A percentile compares a stretch with the other conserved stretches of the same genome.
Conservation (phyloP, 2,797 vertebrate species). For the Harpagifer antarcticus region DNA sequence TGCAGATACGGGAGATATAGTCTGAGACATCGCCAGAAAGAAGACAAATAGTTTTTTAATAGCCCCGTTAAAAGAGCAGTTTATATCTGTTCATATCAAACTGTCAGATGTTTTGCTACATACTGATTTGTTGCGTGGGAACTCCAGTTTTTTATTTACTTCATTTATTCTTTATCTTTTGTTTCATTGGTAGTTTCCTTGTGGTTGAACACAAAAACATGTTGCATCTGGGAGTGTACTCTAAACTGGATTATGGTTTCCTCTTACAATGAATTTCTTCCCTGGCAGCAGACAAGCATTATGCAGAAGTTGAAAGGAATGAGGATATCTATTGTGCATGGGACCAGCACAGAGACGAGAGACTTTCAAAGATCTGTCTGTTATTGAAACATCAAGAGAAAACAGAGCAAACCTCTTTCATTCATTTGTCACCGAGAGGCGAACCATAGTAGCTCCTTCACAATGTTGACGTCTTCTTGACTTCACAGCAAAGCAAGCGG, state of each 20-base stretch:
- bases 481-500: background rate
- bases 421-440: constrained; percentile 39
- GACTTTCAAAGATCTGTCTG: constrained; percentile 51
- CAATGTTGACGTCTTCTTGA: constrained; percentile 6
- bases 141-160: background rate
- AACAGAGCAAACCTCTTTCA: too few species aligned
- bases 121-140: constrained; percentile 8
- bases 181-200: constrained; percentile 4
- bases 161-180: background rate
- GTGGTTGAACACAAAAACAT: constrained; percentile 47
- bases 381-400: constrained; percentile 40
- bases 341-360: constrained; percentile 20
- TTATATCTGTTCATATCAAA: constrained; percentile 19
- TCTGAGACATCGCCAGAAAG: constrained; percentile 2
- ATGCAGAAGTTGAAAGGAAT: constrained; percentile 42
- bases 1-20: constrained; percentile 31
- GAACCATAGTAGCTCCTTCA: constrained; percentile 12
- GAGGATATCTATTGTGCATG: constrained; percentile 46
- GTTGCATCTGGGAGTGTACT: constrained; percentile 28
- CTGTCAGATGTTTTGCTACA: constrained; percentile 7
- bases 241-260: constrained; percentile 39
- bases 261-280: constrained; percentile 38
- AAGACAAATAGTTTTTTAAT: constrained; percentile 6
- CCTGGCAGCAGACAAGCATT: constrained; percentile 23
- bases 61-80: background rate